Evolutionary conservation across 2,888 invertebrate species (phyloP).

Genomic region (Drosophila histrio): DNA sequence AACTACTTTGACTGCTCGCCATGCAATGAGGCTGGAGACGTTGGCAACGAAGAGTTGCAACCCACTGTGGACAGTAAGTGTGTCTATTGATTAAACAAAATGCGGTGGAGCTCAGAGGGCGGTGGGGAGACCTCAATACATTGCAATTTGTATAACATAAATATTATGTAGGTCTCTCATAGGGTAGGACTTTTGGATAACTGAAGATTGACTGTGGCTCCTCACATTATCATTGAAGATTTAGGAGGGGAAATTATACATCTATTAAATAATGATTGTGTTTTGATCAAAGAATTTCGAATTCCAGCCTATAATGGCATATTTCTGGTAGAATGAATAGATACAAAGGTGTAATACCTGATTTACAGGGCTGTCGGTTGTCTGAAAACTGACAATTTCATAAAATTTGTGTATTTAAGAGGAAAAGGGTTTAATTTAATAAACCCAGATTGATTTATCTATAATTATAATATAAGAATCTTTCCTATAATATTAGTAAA

Average conservation of each 20-base stretch:
- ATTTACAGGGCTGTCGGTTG: too few species aligned
- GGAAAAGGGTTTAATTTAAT: too few species aligned
- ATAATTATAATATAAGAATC: too few species aligned
- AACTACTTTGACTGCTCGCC: slow-evolving; percentile 84
- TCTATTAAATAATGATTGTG: too few species aligned
- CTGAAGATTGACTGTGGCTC: not conserved
- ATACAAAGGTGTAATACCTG: too few species aligned
- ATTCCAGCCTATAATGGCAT: too few species aligned
- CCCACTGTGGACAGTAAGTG: slow-evolving; percentile 74
- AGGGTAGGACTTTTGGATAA: not conserved
- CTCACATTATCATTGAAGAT: not conserved
- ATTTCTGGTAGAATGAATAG: too few species aligned
- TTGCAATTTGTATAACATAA: slow-evolving; percentile 17
- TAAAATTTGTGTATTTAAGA: too few species aligned
- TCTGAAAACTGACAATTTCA: too few species aligned
- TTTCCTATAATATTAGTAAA: too few species aligned
- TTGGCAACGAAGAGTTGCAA: slow-evolving; percentile 59
- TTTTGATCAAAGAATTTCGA: too few species aligned
- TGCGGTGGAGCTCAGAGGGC: not conserved
- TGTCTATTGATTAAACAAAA: slow-evolving; percentile 71
- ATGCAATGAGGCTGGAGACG: slow-evolving; percentile 80
- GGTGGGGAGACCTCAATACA: not conserved
- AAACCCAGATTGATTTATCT: too few species aligned
- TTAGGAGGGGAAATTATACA: not conserved
- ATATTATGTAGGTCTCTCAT: not conserved